Evolutionary conservation across 1,140 invertebrate species (phyloP).

Genomic region (Triops longicaudatus): DNA sequence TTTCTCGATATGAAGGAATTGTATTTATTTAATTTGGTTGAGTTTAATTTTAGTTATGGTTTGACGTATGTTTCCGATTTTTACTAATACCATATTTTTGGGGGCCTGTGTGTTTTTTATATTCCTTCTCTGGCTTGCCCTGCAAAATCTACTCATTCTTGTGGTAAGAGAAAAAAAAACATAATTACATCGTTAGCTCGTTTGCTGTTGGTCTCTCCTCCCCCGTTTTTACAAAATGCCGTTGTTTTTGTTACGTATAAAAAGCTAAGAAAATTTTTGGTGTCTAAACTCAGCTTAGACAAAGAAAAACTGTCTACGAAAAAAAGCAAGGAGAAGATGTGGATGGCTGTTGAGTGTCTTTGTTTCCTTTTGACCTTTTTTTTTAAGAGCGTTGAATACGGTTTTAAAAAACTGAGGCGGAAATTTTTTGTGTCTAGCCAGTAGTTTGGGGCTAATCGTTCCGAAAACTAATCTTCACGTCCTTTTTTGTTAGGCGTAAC

Average conservation of each 20-base stretch:
- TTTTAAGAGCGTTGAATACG: no score
- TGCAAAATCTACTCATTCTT: conserved; percentile 6
- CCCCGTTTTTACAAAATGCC: neutral
- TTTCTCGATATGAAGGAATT: neutral
- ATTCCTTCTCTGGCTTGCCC: conserved; percentile 5
- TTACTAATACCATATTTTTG: conserved; percentile 16
- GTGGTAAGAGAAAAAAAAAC: neutral
- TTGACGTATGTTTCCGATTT: conserved; percentile 9
- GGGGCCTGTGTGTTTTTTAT: conserved; percentile 11
- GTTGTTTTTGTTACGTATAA: neutral
- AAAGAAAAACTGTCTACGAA: neutral
- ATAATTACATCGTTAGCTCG: conserved; percentile 6
- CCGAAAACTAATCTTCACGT: no score
- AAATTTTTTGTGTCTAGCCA: no score
- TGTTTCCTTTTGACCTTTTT: neutral
- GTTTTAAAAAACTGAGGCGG: no score
- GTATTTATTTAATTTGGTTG: neutral
- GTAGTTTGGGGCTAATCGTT: no score
- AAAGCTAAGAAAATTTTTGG: neutral
- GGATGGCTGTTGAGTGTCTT: neutral
- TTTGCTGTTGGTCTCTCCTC: conserved; percentile 4
- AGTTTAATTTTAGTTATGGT: neutral
- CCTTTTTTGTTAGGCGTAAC: neutral
- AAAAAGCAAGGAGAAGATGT: conserved; percentile 11
- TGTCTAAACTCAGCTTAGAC: neutral